Base-by-base conservation (phyloP, 2,113 vertebrate genomes). In the Telmatochromis brachygnathus region DNA sequence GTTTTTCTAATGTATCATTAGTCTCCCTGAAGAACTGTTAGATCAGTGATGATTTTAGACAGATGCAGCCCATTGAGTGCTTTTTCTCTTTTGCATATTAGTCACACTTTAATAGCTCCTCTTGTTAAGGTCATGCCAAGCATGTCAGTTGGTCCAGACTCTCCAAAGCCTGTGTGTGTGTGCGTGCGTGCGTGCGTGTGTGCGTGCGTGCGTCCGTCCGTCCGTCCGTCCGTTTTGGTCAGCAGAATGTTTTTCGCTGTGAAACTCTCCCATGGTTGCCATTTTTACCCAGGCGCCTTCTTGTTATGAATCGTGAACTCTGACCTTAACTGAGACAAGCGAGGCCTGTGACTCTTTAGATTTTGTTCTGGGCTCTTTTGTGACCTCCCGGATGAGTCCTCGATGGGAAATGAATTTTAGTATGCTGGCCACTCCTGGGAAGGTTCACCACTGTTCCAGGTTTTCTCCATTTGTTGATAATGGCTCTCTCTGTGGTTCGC, bases 381-480 rank as follows among this genome's bases (percentile, higher is more conserved):
- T 65, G 60, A n/a, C 9, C 6, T 12, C 17, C 4, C 2, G 17
- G 9, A 35, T 35, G 60, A 65, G 60, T 35, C 60, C 30, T 65
- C 6, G 3, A 35, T 65, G 60, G 28, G 15, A 62, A 62, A 62
- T 62, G 15, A 62, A 62, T 35, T 35, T 65, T 65, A 35, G 17
- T 35, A 35, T 19, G 17, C 17, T 4, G 1, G 30, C 60, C 30
- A 7, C 60, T 35, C 30, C 60, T 65, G 60, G 60, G 17, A 65
- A n/a, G 6, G 60, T 37, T 65, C 17, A 37, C 30, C 30, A n/a
- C 17, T 37, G 60, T 35, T 65, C 60, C 17, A n/a, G 30, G 60
- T 65, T 65, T 65, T 65, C 17, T 65, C 10, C 17, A 65, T 65
- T 65, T 65, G 60, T n/a, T 35, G 58, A 35, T 62, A 62, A 62